These are phyloP conservation scores for Papilio elwesi DNA, from an alignment of 2,888 invertebrate species.

Conservation along the genomic window DNA sequence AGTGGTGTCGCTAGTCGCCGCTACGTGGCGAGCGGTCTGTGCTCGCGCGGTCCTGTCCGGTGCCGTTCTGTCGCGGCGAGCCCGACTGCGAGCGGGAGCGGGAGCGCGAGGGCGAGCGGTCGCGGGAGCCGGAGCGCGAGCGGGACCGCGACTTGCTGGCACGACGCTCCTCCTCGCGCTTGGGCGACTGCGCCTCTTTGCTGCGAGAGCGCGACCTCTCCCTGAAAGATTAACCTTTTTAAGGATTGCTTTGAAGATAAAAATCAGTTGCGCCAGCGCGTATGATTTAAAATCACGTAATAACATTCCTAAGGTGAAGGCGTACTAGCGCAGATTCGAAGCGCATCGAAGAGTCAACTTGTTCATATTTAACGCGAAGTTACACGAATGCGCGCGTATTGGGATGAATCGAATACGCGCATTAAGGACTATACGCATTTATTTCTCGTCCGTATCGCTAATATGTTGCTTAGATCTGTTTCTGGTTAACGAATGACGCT, in stretches of 20 bases:
- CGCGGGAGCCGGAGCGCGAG: conserved; percentile 61
- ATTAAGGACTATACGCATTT: no score
- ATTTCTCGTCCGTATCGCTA: no score
- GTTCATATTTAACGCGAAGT: no score
- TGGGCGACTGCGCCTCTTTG: conserved; percentile 82
- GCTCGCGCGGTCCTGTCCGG: conserved; percentile 63
- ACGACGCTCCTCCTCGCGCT: conserved; percentile 72
- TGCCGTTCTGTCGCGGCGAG: conserved; percentile 75
- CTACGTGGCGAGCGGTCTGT: conserved; percentile 76
- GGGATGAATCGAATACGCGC: no score
- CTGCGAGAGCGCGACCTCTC: conserved; percentile 88
- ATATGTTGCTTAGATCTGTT: no score
- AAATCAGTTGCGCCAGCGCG: not conserved
- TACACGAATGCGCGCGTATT: no score
- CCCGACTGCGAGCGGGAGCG: conserved; percentile 64
- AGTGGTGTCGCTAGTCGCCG: conserved; percentile 62
- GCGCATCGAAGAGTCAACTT: no score
- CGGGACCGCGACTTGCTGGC: conserved; percentile 71
- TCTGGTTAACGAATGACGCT: no score
- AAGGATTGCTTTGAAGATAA: not conserved
- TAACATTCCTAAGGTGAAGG: no score
- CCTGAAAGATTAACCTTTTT: conserved; percentile 61
- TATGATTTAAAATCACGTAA: no score
- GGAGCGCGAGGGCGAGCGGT: conserved; percentile 62
- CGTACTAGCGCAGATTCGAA: no score